Conservation (phyloP, 1,140 invertebrate species). For the Drosophila oshimai region DNA sequence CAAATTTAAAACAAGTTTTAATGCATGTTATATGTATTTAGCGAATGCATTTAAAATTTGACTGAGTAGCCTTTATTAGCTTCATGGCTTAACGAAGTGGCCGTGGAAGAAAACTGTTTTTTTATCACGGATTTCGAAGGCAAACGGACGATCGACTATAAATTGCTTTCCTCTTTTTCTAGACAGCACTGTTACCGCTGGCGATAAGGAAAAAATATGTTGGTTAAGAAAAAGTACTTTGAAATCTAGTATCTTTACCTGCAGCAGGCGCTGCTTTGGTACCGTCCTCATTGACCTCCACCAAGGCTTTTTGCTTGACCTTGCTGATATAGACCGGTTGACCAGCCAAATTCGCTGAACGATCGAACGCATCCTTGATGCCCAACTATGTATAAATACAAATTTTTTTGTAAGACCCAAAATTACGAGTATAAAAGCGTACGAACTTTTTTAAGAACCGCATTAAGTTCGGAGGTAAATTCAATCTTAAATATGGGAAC, state of each 20-base stretch:
- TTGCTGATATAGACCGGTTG: conserved; percentile 67
- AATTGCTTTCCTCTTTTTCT: too few relatives aligned
- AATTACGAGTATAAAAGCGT: too few relatives aligned
- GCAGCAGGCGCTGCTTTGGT: conserved; percentile 83
- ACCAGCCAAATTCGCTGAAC: conserved; percentile 85
- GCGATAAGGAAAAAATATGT: background rate
- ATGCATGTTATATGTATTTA: too few relatives aligned
- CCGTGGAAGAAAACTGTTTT: background rate
- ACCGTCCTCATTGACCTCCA: conserved; percentile 85
- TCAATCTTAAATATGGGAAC: conserved; percentile 87
- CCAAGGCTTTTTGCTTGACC: conserved; percentile 84
- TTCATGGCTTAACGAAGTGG: background rate
- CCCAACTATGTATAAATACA: conserved; percentile 84
- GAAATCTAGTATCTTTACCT: conserved; percentile 45
- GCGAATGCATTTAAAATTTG: too few relatives aligned
- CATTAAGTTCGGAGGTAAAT: conserved; percentile 83
- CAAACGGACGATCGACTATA: conserved; percentile 62
- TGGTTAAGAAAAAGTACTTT: background rate
- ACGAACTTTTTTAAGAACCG: conserved; percentile 83
- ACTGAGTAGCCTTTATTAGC: too few relatives aligned
- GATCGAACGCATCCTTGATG: conserved; percentile 84
- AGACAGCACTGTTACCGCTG: too few relatives aligned
- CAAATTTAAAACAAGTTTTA: too few relatives aligned
- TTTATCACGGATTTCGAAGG: conserved; percentile 9
- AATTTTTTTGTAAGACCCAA: background rate